Conservation (phyloP, 2,113 vertebrate genomes). For the Forbesichthys agassizii region DNA sequence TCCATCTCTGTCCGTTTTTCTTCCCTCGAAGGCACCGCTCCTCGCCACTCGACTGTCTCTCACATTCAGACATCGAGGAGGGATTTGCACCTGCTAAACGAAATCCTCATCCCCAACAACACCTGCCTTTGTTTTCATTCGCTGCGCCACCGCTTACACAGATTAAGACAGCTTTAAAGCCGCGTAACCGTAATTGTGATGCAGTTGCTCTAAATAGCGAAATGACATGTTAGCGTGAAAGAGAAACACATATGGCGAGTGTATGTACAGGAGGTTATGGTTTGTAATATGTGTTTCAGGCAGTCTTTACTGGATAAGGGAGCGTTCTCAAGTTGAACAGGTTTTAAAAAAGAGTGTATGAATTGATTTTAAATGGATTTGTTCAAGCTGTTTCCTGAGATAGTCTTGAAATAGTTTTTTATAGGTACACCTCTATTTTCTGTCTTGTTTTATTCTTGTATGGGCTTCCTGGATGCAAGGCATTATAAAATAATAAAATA, state of each 20-base stretch:
- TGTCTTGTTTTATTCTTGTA: conserved; percentile 21
- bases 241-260: conserved; percentile 29
- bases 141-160: conserved; percentile 15
- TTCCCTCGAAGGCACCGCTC: neutral
- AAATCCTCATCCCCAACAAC: conserved; percentile 19
- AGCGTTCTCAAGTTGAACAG: conserved; percentile 58
- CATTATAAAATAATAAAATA: neutral
- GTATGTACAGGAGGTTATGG: conserved; percentile 23
- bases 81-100: conserved; percentile 39
- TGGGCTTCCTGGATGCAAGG: too few species aligned
- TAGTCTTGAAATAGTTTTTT: conserved; percentile 60
- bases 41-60: neutral
- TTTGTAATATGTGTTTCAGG: conserved; percentile 46
- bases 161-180: conserved; percentile 43
- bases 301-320: conserved; percentile 22
- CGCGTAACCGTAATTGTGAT: conserved; percentile 29
- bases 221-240: conserved; percentile 32
- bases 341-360: conserved; percentile 50
- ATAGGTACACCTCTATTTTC: conserved; percentile 18
- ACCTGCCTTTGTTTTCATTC: conserved; percentile 50
- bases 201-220: conserved; percentile 32
- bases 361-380: conserved; percentile 56
- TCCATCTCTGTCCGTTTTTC: neutral
- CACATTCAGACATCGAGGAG: conserved; percentile 4
- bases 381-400: conserved; percentile 54